Evolutionary conservation across 1,140 invertebrate genomes (phyloP).

Genomic region (Musca domestica): DNA sequence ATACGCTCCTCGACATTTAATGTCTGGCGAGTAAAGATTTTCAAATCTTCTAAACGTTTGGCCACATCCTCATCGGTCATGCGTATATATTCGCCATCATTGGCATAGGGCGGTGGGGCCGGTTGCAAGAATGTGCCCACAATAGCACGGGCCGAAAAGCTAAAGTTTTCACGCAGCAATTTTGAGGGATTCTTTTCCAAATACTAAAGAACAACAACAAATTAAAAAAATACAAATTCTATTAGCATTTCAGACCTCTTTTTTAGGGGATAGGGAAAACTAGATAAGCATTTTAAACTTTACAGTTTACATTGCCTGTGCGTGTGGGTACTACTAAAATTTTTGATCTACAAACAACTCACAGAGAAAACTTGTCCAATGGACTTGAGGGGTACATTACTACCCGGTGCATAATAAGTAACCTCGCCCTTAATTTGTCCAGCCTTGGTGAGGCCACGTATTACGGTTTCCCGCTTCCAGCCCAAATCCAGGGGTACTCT

Average conservation of each 20-base stretch:
- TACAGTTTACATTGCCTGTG: neutral
- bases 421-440: slow-evolving; percentile 82
- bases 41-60: slow-evolving; percentile 54
- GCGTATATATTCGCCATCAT: slow-evolving; percentile 60
- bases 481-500: slow-evolving; percentile 75
- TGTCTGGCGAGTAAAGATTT: slow-evolving; percentile 55
- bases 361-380: slow-evolving; percentile 58
- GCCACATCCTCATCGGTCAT: slow-evolving; percentile 64
- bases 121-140: slow-evolving; percentile 86
- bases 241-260: neutral
- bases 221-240: slow-evolving; percentile 2
- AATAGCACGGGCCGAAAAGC: slow-evolving; percentile 82
- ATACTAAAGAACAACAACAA: slow-evolving; percentile 60
- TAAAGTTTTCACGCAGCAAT: slow-evolving; percentile 83
- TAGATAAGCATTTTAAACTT: neutral
- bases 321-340: slow-evolving; percentile 6
- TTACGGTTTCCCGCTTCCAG: slow-evolving; percentile 88
- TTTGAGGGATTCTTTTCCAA: slow-evolving; percentile 76
- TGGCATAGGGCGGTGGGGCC: slow-evolving; percentile 58
- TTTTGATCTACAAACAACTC: slow-evolving; percentile 48
- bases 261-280: neutral
- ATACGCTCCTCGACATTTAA: slow-evolving; percentile 67
- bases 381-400: slow-evolving; percentile 54
- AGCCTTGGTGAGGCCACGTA: slow-evolving; percentile 76
- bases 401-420: slow-evolving; percentile 78